Evolutionary conservation across 2,888 invertebrate genomes (phyloP).

Genomic region (Cinara cedri): DNA sequence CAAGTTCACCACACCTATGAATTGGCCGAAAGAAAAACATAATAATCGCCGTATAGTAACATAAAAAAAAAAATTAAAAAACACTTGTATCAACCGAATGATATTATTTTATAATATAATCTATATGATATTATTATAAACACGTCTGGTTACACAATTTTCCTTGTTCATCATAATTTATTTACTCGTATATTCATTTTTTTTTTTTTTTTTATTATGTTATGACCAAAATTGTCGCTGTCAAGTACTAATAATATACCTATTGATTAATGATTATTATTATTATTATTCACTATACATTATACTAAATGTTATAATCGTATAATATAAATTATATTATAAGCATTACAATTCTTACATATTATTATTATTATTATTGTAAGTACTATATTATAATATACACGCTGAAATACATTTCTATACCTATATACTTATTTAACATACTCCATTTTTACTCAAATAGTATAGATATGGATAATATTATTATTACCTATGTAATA

Average conservation of each 20-base stretch:
- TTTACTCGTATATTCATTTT: not conserved
- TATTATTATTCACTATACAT: not conserved
- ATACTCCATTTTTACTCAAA: conserved; percentile 3
- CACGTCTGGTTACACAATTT: conserved; percentile 12
- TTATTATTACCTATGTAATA: conserved; percentile 4
- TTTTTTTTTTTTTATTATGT: conserved; percentile 1
- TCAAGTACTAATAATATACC: conserved; percentile 13
- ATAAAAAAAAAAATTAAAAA: not conserved
- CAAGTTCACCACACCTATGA: not conserved
- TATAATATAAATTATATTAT: conserved; percentile 6
- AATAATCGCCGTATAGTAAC: not conserved
- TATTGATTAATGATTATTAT: no score
- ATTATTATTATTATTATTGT: no score
- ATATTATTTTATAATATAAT: conserved; percentile 7
- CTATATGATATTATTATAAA: not conserved
- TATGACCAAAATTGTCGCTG: conserved; percentile 33
- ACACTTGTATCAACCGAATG: conserved; percentile 8
- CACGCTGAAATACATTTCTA: conserved; percentile 16
- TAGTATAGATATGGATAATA: not conserved
- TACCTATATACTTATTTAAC: no score
- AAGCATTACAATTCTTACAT: conserved; percentile 1
- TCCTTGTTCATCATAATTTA: conserved; percentile 18
- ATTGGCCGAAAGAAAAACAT: not conserved
- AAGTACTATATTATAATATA: no score
- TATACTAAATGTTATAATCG: conserved; percentile 2